Conservation (phyloP, 2,797 vertebrate species). For the Sebastes diaconus region DNA sequence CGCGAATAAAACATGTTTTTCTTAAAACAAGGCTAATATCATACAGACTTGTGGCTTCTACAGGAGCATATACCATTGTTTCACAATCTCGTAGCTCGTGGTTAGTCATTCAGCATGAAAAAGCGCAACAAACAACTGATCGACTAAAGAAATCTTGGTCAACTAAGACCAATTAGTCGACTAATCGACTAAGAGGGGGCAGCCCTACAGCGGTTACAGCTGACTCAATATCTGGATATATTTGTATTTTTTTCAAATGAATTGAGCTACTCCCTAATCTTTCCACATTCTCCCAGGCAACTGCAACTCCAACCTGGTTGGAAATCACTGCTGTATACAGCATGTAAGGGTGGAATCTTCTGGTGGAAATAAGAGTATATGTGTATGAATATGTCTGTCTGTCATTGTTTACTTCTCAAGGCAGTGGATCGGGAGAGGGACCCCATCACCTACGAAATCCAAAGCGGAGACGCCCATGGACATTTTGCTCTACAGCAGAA, state of each 20-base stretch:
- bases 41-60: too few species aligned
- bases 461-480: conserved; percentile 89
- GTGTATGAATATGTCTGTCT: neutral
- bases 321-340: neutral
- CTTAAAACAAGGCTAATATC: too few species aligned
- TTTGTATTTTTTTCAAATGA: neutral
- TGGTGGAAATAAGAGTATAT: neutral
- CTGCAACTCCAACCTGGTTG: neutral
- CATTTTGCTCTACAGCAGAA: conserved; percentile 90
- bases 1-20: too few species aligned
- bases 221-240: neutral
- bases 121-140: too few species aligned
- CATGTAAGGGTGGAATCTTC: neutral
- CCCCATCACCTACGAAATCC: conserved; percentile 90
- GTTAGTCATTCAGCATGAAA: too few species aligned
- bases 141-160: too few species aligned
- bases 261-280: neutral
- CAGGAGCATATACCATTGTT: too few species aligned
- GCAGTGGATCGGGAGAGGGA: conserved; percentile 95
- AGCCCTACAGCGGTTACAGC: too few species aligned
- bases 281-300: neutral
- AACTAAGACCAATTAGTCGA: too few species aligned
- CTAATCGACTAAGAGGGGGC: too few species aligned
- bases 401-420: conserved; percentile 73
- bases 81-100: too few species aligned